A percentile compares a stretch with the other conserved stretches of the same genome.
These are phyloP conservation scores for Drosophila austrosaltans DNA, from an alignment of 2,888 invertebrate species.

Conservation along the genomic window DNA sequence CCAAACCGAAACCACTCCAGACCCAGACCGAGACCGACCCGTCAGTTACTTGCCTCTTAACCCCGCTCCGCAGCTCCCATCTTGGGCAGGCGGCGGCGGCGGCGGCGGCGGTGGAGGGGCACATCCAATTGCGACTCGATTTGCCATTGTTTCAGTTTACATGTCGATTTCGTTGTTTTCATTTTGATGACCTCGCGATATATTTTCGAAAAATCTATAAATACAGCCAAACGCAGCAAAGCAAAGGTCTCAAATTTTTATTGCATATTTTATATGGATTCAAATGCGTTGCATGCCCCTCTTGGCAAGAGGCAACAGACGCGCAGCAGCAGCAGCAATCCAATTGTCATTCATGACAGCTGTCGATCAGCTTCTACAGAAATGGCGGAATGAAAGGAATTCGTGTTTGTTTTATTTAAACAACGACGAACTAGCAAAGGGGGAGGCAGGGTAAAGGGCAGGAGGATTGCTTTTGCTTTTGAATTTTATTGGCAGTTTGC, in stretches of 20 bases:
- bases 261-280: constrained; percentile 68
- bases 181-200: constrained; percentile 74
- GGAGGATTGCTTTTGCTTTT: constrained; percentile 48
- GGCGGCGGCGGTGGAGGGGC: not conserved
- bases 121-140: constrained; percentile 38
- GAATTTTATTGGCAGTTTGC: constrained; percentile 50
- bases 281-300: constrained; percentile 36
- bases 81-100: constrained; percentile 7
- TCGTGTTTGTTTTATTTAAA: constrained; percentile 28
- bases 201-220: constrained; percentile 52
- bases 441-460: constrained; percentile 19
- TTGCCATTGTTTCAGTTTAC: constrained; percentile 73
- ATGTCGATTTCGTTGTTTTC: constrained; percentile 52
- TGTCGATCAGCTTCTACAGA: constrained; percentile 76
- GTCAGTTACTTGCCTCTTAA: constrained; percentile 8
- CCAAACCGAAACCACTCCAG: constrained; percentile 12
- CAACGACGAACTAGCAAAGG: constrained; percentile 21
- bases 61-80: not conserved
- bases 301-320: constrained; percentile 4
- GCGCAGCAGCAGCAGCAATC: constrained; percentile 50
- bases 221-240: constrained; percentile 48
- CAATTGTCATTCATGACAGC: constrained; percentile 80
- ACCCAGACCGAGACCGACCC: constrained; percentile 8
- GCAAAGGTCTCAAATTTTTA: constrained; percentile 65
- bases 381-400: constrained; percentile 70